Base-by-base conservation (phyloP, 2,113 vertebrate species). In the Dermatemys mawii region DNA sequence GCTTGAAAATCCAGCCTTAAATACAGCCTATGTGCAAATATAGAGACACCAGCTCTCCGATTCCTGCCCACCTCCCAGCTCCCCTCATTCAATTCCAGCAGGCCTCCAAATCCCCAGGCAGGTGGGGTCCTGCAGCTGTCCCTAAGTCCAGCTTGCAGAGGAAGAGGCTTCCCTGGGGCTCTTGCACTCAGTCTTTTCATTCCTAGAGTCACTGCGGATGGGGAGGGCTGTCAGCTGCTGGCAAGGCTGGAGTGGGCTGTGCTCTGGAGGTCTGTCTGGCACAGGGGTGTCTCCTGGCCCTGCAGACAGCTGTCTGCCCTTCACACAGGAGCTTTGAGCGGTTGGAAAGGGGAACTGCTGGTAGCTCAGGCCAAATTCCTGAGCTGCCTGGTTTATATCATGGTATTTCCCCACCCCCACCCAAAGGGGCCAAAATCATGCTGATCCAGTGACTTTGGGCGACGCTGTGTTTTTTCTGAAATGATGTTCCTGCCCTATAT, bases 71-170 rank as follows among this genome's bases (percentile, higher is more conserved):
- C 13, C 22, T 46, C 46, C 46, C 46, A 21, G 1, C 32, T 87
- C 41, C 29, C 84, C 13, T 44, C 29, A 1, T 1, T 48, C 76
- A 8, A 2, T 50, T 32, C 22, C 2, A 5, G 78, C 11, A 87
- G 3, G 1, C 3, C 55, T 32, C 70, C 78, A 35, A 11, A 5
- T 35, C 17, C 1, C 38, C 46, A n/a, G 2, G 4, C 1, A 41
- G 67, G 67, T 8, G 11, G 67, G 29, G 9, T 73, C 8, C 38
- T 73, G 67, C n/a, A 41, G 41, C 11, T 41, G 11, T n/a, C 11
- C 41, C 11, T 24, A 24, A 41, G 21, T 44, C 11, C 24, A 7
- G 22, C 12, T 75, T 44, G 70, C 24, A 41, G 26, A 67, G 60
- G 35, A 67, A n/a, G 60, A 67, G 35, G 60, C 60, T 8, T 67